Percentiles rank a stretch among this genome's conserved stretches.
These are phyloP conservation scores for Musca domestica DNA, from an alignment of 1,140 invertebrate genomes.

Conservation along the genomic window DNA sequence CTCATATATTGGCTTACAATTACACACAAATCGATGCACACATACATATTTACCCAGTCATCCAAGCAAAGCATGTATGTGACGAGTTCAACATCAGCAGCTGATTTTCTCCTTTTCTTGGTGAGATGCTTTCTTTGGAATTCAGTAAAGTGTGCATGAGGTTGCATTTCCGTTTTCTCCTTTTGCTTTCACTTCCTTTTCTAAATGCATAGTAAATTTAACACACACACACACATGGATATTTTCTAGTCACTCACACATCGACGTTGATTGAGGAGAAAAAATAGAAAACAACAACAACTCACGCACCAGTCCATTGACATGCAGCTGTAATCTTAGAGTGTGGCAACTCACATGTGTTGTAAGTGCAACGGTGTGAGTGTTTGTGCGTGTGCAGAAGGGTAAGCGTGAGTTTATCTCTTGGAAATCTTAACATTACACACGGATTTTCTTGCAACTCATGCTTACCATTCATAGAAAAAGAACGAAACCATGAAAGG, in stretches of 20 bases:
- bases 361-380: not conserved
- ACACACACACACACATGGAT: not conserved
- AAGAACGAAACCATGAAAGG: no score
- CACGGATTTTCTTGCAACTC: slow-evolving; percentile 7
- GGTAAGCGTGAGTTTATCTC: slow-evolving; percentile 2
- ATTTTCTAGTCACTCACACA: not conserved
- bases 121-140: not conserved
- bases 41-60: no score
- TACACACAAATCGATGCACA: no score
- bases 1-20: no score
- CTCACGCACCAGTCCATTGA: no score
- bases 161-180: slow-evolving; percentile 7
- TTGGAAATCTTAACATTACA: slow-evolving; percentile 19
- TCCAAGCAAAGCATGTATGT: no score
- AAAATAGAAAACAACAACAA: no score
- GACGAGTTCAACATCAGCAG: no score
- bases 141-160: slow-evolving; percentile 11
- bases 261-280: not conserved
- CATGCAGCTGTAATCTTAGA: not conserved
- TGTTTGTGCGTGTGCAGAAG: not conserved
- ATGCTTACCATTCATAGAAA: not conserved
- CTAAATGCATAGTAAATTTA: slow-evolving; percentile 19
- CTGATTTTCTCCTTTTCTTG: no score
- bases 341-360: not conserved
- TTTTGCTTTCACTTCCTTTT: not conserved